Evolutionary conservation across 1,140 invertebrate genomes (phyloP).

Genomic region (Drosophila ohnishii): DNA sequence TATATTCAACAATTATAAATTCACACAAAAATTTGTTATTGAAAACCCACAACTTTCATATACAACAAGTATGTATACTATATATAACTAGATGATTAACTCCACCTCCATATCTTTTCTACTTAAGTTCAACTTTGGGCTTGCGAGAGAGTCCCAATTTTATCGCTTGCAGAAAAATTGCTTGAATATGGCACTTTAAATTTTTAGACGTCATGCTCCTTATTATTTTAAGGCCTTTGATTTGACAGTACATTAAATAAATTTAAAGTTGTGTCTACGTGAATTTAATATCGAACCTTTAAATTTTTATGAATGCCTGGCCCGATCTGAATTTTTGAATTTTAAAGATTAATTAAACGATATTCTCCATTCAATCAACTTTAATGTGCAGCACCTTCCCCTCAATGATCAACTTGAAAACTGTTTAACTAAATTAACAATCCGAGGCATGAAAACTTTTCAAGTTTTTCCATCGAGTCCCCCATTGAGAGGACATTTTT

Average conservation of each 20-base stretch:
- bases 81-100: too few species aligned
- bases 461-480: slow-evolving; percentile 20
- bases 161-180: too few species aligned
- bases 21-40: not conserved
- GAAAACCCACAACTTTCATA: too few species aligned
- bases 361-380: slow-evolving; percentile 27
- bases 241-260: not conserved
- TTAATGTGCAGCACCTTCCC: slow-evolving; percentile 10
- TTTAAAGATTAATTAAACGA: slow-evolving; percentile 21
- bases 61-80: too few species aligned
- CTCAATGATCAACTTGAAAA: slow-evolving; percentile 36
- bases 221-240: not conserved
- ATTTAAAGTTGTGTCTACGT: not conserved
- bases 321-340: not conserved
- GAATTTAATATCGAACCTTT: not conserved
- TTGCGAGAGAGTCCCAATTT: too few species aligned
- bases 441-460: slow-evolving; percentile 70
- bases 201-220: too few species aligned
- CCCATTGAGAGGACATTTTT: slow-evolving; percentile 54
- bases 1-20: not conserved
- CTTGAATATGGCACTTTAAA: too few species aligned
- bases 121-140: too few species aligned
- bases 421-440: slow-evolving; percentile 79
- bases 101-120: too few species aligned
- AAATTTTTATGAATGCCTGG: too few species aligned